These are phyloP conservation scores for Lucifuga dentata DNA, from an alignment of 2,113 vertebrate genomes.

Conservation along the genomic window DNA sequence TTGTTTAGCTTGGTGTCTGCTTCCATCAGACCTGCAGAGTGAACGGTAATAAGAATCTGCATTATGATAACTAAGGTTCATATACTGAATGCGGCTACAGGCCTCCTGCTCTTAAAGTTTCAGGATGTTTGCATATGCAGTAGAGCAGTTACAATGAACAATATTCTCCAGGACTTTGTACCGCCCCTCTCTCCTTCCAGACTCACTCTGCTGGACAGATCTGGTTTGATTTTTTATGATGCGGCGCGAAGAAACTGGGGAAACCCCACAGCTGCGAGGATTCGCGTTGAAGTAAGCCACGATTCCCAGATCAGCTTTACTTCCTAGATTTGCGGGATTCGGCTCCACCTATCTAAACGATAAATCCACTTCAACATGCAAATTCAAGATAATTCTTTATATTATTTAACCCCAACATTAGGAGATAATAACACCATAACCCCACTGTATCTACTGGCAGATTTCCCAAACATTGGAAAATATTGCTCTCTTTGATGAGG, in stretches of 20 bases:
- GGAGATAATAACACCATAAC: background rate
- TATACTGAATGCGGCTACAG: background rate
- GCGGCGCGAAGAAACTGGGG: too few relatives aligned
- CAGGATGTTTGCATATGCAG: slow-evolving; percentile 45
- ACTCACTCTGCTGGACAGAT: too few relatives aligned
- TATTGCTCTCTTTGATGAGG: too few relatives aligned
- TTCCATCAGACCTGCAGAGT: background rate
- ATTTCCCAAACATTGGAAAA: background rate
- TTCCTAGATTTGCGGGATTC: slow-evolving; percentile 14
- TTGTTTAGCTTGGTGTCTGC: background rate
- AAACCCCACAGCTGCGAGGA: too few relatives aligned
- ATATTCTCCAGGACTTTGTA: slow-evolving; percentile 26
- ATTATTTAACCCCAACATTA: background rate
- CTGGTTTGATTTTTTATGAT: too few relatives aligned
- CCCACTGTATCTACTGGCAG: background rate
- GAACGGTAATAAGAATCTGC: slow-evolving; percentile 3
- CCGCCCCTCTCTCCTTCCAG: background rate
- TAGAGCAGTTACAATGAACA: slow-evolving; percentile 12
- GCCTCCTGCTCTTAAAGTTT: slow-evolving; percentile 20
- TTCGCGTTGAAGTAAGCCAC: too few relatives aligned
- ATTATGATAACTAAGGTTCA: background rate
- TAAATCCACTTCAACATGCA: slow-evolving; percentile 25
- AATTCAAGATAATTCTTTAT: slow-evolving; percentile 29
- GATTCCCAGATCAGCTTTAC: slow-evolving; percentile 24
- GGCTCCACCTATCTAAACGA: slow-evolving; percentile 1